Conservation (phyloP, 2,797 vertebrate species). For the Lithobates pipiens region DNA sequence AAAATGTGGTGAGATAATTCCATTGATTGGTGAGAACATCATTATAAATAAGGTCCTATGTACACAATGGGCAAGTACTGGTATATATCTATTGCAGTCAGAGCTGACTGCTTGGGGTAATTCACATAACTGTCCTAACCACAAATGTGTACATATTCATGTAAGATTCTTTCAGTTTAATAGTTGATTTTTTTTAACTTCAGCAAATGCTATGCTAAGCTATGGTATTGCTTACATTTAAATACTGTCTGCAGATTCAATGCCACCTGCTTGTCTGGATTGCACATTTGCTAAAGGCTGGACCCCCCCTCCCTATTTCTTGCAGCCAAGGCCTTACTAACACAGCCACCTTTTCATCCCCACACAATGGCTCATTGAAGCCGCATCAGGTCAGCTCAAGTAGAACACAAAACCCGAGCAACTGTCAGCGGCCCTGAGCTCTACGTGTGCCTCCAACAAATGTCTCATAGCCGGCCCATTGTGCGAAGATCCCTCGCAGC, state of each 20-base stretch:
- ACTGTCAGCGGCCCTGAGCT: conserved; percentile 58
- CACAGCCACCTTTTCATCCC: conserved; percentile 61
- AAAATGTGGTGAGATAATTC: too few species aligned
- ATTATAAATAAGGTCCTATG: too few species aligned
- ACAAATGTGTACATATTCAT: background rate
- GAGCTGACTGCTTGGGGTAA: background rate
- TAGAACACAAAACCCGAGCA: conserved; percentile 61
- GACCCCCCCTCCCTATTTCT: conserved; percentile 35
- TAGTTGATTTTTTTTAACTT: background rate
- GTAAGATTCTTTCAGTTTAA: background rate
- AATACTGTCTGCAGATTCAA: conserved; percentile 39
- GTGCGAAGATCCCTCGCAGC: conserved; percentile 66
- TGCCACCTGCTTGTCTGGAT: conserved; percentile 60
- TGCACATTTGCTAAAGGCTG: conserved; percentile 56
- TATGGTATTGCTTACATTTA: conserved; percentile 11
- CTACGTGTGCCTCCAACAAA: conserved; percentile 68
- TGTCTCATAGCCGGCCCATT: conserved; percentile 67
- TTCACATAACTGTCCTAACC: background rate
- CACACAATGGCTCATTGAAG: conserved; percentile 59
- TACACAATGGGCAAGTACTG: too few species aligned
- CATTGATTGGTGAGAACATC: too few species aligned
- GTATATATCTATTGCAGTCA: too few species aligned
- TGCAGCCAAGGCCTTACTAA: conserved; percentile 58
- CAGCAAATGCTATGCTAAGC: background rate
- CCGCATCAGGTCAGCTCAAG: conserved; percentile 60